Base-by-base conservation (phyloP, 2,113 vertebrate species). In the Agapornis roseicollis region DNA sequence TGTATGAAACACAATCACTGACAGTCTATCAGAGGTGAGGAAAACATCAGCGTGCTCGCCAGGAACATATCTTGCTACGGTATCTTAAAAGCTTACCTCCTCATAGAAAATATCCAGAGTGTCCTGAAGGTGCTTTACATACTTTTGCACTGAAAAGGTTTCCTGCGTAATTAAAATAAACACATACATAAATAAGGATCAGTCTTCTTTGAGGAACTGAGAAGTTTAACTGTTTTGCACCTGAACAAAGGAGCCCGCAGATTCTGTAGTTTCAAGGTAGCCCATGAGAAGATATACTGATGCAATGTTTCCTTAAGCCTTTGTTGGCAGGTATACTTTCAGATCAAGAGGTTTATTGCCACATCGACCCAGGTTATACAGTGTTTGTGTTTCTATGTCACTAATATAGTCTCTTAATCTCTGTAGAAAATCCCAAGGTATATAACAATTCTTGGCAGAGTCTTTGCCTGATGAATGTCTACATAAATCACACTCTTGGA, bases 91-190 rank as follows among this genome's bases (percentile, higher is more conserved):
- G 29, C 96, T 96, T 98, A 99, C 99, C 99, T 99, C 98, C 42
- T 97, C 14, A 44, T 99, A 99, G 69, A 99, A 97, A 37, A 99
- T 95, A 93, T 99, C 98, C 97, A 99, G 95, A 92, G 98, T 96
- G 11, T 98, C 96, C 82, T 93, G 98, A 89, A 99, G 92, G 80
- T 99, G 97, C 74, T 85, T 81, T n/a, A 97, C 87, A 50, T 98
- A 99, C 16, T 98, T 98, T 85, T 96, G 71, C 13, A 97, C 96
- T 18, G 98, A 98, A 80, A 98, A 63, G 13, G 94, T 37, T 29
- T 95, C 97, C 99, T 99, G 96, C 13, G 55, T 35, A 79, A 50
- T 71, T 47, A 41, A 88, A n/a, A 53, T 20, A 7, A 52, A 53
- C 80, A 72, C 25, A 56, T 5, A 44, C 22, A 42, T 13, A 42